A percentile compares a stretch with the other conserved stretches of the same genome.
Evolutionary conservation across 2,888 invertebrate species (phyloP).

Genomic region (Deroplatys truncata): DNA sequence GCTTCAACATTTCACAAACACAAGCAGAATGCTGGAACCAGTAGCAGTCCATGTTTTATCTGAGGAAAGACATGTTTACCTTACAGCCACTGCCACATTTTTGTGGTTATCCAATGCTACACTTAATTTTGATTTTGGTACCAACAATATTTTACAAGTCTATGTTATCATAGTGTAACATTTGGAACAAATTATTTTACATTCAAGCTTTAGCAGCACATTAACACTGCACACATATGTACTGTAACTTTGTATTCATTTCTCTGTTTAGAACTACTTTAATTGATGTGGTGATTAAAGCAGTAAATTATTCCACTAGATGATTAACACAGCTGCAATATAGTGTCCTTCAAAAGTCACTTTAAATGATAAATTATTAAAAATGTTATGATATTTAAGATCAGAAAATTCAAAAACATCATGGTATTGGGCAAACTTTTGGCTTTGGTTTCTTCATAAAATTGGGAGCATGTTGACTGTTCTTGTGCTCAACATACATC

Average conservation of each 20-base stretch:
- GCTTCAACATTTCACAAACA: background rate
- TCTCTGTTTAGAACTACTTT: background rate
- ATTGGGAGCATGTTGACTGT: too few relatives aligned
- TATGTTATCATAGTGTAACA: background rate
- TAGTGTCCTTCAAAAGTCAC: too few relatives aligned
- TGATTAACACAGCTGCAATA: background rate
- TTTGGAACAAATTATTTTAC: background rate
- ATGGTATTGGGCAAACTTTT: too few relatives aligned
- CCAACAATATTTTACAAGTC: background rate
- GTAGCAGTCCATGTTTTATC: background rate
- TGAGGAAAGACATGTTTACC: background rate
- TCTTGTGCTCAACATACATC: too few relatives aligned
- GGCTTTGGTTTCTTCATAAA: too few relatives aligned
- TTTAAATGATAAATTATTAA: too few relatives aligned
- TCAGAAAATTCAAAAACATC: too few relatives aligned
- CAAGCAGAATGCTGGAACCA: background rate
- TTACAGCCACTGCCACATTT: background rate
- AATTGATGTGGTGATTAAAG: background rate
- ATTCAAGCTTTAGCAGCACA: background rate
- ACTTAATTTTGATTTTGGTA: background rate
- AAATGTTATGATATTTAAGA: too few relatives aligned
- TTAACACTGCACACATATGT: background rate
- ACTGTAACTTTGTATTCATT: background rate
- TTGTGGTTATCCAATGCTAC: background rate
- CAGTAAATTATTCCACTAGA: background rate